Evolutionary conservation across 2,888 invertebrate genomes (phyloP).

Genomic region (Polyommatus icarus): DNA sequence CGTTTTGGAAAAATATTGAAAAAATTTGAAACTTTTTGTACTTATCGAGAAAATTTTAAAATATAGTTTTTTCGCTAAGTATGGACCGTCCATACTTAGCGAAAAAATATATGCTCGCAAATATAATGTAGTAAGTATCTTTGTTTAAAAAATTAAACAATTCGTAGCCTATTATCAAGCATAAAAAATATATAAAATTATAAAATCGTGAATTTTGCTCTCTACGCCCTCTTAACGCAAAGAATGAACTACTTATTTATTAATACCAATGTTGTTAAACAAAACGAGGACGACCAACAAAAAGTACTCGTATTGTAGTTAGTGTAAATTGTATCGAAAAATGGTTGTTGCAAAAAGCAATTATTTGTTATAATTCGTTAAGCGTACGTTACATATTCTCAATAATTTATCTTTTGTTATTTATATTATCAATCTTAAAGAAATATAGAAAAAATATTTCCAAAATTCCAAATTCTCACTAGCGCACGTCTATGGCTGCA

Average conservation of each 20-base stretch:
- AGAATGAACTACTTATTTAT: not conserved
- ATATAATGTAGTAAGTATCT: too few species aligned
- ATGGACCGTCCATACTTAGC: too few species aligned
- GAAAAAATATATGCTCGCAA: too few species aligned
- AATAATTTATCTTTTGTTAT: constrained; percentile 4
- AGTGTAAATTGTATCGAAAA: constrained; percentile 22
- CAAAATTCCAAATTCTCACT: not conserved
- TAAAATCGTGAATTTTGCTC: too few species aligned
- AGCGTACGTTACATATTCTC: not conserved
- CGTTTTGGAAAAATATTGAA: too few species aligned
- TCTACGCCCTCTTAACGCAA: not conserved
- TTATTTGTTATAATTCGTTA: constrained; percentile 53
- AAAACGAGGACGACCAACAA: constrained; percentile 17
- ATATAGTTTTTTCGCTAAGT: too few species aligned
- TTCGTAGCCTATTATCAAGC: too few species aligned
- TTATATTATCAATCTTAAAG: not conserved
- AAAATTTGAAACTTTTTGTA: too few species aligned
- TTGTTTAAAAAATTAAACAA: too few species aligned
- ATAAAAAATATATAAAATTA: too few species aligned
- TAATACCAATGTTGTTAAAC: not conserved
- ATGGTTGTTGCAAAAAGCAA: constrained; percentile 50
- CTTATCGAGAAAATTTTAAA: too few species aligned
- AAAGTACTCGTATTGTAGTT: constrained; percentile 27
- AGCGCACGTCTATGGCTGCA: not conserved
- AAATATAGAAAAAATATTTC: not conserved